phyloP scores from a whole-genome alignment of 2,888 invertebrate genomes.

The Hypomecis atomaria region DNA sequence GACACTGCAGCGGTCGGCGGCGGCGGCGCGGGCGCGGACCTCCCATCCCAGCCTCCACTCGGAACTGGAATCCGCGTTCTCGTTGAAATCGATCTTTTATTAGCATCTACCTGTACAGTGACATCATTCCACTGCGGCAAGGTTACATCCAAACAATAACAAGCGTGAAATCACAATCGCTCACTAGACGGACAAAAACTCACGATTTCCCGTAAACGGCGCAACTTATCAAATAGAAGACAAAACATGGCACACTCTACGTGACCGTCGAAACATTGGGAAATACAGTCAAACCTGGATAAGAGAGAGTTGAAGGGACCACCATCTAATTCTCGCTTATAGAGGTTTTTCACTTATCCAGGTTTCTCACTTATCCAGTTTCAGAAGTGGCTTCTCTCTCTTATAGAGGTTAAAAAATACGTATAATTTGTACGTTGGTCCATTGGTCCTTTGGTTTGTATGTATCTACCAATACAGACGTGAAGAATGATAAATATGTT shows the following conservation, averaged over 20 bases:
- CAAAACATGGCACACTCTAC: constrained; percentile 11
- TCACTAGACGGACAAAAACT: constrained; percentile 22
- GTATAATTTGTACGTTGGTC: no score
- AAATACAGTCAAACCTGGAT: no score
- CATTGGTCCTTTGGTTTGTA: no score
- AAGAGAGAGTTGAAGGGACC: no score
- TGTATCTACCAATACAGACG: no score
- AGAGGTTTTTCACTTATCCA: no score
- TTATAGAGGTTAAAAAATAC: no score
- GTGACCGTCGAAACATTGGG: constrained; percentile 10
- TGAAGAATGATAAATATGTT: no score
- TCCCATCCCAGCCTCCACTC: background rate
- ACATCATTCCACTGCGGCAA: constrained; percentile 31
- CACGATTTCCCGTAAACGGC: constrained; percentile 13
- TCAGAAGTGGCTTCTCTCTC: no score
- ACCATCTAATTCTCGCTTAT: no score
- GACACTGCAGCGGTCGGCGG: constrained; percentile 42
- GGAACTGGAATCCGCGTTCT: constrained; percentile 35
- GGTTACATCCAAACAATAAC: constrained; percentile 30
- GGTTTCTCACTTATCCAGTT: no score
- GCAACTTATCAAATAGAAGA: constrained; percentile 12
- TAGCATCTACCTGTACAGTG: constrained; percentile 29
- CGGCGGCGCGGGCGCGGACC: constrained; percentile 1
- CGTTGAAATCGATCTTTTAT: constrained; percentile 32
- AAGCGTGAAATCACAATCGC: constrained; percentile 20